Conservation (phyloP, 2,888 invertebrate genomes). For the Tenthredo mesomela region DNA sequence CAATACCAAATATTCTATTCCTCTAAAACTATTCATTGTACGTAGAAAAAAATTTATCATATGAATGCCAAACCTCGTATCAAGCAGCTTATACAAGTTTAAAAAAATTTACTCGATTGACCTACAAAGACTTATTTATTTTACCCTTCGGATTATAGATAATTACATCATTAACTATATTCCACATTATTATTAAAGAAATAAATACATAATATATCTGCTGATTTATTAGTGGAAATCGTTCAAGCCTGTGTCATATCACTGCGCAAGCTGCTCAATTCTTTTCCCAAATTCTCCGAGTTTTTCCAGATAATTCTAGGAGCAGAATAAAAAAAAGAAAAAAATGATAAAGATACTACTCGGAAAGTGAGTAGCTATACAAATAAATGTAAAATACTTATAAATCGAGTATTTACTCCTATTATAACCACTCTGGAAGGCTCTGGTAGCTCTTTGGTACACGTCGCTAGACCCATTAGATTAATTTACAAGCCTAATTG, state of each 20-base stretch:
- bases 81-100: background rate
- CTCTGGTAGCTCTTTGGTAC: slow-evolving; percentile 17
- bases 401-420: background rate
- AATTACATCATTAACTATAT: background rate
- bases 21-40: background rate
- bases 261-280: background rate
- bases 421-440: slow-evolving; percentile 4
- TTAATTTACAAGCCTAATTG: slow-evolving; percentile 70
- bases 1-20: background rate
- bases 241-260: background rate
- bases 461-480: slow-evolving; percentile 65
- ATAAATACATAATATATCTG: background rate
- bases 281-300: background rate
- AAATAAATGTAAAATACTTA: background rate
- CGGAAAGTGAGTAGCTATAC: background rate
- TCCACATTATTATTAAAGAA: background rate
- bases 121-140: background rate
- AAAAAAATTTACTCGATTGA: slow-evolving; percentile 6
- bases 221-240: slow-evolving; percentile 6
- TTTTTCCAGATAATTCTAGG: background rate
- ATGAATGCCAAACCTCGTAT: background rate
- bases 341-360: background rate
- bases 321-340: background rate
- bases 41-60: background rate
- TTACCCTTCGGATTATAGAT: slow-evolving; percentile 19